Evolutionary conservation across 2,888 invertebrate species (phyloP).

Genomic region (Apamea sordens): DNA sequence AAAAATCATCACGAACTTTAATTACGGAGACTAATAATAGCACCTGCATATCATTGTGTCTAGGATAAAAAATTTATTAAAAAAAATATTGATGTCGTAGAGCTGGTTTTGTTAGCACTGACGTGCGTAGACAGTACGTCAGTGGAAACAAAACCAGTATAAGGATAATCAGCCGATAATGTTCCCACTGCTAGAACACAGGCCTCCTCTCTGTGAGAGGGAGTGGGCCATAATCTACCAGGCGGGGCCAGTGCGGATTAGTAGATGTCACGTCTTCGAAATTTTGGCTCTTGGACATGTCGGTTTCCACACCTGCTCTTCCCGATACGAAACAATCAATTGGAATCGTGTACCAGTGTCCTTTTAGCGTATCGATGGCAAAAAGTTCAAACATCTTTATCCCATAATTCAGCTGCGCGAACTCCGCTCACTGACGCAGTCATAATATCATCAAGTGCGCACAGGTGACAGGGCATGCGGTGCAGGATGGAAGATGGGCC

Average conservation of each 20-base stretch:
- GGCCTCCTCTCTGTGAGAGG: neutral
- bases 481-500: too few species aligned
- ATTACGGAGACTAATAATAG: neutral
- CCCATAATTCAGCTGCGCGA: too few species aligned
- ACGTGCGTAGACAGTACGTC: neutral
- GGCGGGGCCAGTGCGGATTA: neutral
- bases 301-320: too few species aligned
- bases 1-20: neutral
- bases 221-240: neutral
- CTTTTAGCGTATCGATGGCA: too few species aligned
- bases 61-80: neutral
- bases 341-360: too few species aligned
- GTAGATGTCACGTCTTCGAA: neutral
- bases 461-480: too few species aligned
- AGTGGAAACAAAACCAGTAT: neutral
- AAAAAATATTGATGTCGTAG: neutral
- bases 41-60: too few species aligned
- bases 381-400: too few species aligned
- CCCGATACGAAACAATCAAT: too few species aligned
- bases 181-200: neutral
- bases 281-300: neutral
- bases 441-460: too few species aligned
- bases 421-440: too few species aligned
- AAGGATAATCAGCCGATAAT: neutral
- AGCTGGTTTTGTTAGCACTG: neutral